Percentiles rank a stretch among this genome's conserved stretches.
These are phyloP conservation scores for Channa striata DNA, from an alignment of 2,797 vertebrate species.

Conservation along the genomic window DNA sequence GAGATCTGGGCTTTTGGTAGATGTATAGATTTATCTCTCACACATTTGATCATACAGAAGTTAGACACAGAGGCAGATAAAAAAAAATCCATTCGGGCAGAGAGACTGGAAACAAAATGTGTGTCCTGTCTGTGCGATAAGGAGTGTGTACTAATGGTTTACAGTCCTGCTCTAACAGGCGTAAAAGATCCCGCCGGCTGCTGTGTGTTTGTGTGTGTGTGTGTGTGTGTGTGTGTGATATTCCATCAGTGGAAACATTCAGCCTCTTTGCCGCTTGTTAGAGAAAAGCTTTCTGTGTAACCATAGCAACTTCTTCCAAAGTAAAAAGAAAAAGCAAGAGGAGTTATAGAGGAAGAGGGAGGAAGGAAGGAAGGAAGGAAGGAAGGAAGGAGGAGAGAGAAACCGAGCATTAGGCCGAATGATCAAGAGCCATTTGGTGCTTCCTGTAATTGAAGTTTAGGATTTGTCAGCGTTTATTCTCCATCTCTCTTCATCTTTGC, in stretches of 20 bases:
- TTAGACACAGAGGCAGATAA: not conserved
- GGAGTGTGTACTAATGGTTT: constrained; percentile 30
- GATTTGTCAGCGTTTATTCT: constrained; percentile 49
- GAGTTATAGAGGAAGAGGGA: not conserved
- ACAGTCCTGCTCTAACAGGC: constrained; percentile 17
- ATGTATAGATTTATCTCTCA: not conserved
- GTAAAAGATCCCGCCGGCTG: not conserved
- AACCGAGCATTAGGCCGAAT: no score
- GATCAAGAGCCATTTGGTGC: constrained; percentile 26
- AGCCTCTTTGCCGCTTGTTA: constrained; percentile 18
- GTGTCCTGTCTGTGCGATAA: not conserved
- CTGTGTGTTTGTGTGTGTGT: constrained; percentile 4
- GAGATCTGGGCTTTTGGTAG: not conserved
- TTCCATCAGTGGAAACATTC: constrained; percentile 47
- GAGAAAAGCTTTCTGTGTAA: constrained; percentile 68
- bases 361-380: not conserved
- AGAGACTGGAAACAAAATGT: not conserved
- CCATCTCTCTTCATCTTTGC: constrained; percentile 25
- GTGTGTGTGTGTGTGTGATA: constrained; percentile 8
- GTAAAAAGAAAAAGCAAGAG: not conserved
- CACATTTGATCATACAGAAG: not conserved
- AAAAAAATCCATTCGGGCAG: constrained; percentile 14
- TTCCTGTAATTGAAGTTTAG: constrained; percentile 9
- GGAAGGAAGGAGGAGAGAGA: no score
- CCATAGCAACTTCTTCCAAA: constrained; percentile 74